Evolutionary conservation across 2,797 vertebrate genomes (phyloP), one percentile per base, ranked within the genome.

Genomic region (Sebastes jordani): DNA sequence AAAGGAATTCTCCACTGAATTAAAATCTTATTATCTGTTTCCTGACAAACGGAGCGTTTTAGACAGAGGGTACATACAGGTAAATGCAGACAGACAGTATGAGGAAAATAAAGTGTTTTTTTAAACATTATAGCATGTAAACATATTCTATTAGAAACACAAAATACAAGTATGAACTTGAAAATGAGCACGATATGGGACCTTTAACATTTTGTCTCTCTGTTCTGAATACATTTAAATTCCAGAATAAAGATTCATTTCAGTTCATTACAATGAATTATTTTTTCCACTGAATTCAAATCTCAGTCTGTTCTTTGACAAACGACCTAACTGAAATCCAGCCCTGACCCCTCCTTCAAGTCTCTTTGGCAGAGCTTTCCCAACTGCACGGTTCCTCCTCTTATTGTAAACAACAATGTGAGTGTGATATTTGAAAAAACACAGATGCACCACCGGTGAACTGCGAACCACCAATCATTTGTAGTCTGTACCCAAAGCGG

Each of bases 391-490:
- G 76, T 82, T 90, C 38, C 38, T 88, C 85, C 88, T 86, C 76
- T 87, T 87, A 83, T 87, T 89, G 89, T 88, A 91, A 90, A 93
- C 89, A 92, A 94, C 91, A 91, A 91, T 83, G 91, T 42, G 90
- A 90, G 89, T 89, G 89, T 88, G 87, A 81, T 80, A 86, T 94
- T 94, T 93, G 88, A 92, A 94, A 94, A 87, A 91, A 90, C 74
- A 80, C 80, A 84, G 83, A 87, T 86, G 90, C 88, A 78, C 86
- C 78, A 83, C 90, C 90, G 91, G 89, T 90, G 91, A 86, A 87
- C 91, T 60, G 16, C 69, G 86, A 89, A 82, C 91, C 90, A 93
- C 94, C 94, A 94, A 93, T 94, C 94, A 93, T 90, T 82, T 91
- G 91, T 86, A 91, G 93, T 88, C 91, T 83, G 87, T 34, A 81